phyloP scores from a whole-genome alignment of 2,888 invertebrate genomes.

The Heliconius aoede region DNA sequence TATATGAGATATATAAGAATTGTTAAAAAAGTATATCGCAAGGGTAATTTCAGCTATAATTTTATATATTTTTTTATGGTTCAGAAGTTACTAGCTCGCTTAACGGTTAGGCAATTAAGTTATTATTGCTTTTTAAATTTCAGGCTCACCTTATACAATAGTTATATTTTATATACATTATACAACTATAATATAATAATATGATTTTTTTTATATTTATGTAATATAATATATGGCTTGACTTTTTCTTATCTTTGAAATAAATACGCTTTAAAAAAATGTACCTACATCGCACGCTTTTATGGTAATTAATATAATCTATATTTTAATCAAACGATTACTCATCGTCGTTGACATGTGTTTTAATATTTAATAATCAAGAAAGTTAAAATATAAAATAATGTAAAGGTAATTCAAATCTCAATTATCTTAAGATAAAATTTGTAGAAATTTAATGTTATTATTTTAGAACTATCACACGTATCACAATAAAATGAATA shows the following conservation, averaged over 20 bases:
- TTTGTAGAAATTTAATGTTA: not conserved
- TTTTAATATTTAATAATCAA: not conserved
- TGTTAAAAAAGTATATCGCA: slow-evolving; percentile 57
- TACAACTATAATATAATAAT: slow-evolving; percentile 7
- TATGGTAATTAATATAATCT: slow-evolving; percentile 1
- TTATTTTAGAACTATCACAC: not conserved
- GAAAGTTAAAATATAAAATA: not conserved
- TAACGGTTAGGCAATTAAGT: slow-evolving; percentile 31
- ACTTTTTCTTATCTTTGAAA: not conserved
- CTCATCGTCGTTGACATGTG: not conserved
- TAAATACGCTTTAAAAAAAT: slow-evolving; percentile 10
- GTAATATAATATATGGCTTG: slow-evolving; percentile 1
- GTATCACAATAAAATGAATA: slow-evolving; percentile 13
- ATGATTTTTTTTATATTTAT: not conserved
- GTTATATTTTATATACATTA: slow-evolving; percentile 13
- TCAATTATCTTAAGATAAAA: not conserved
- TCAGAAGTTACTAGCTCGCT: slow-evolving; percentile 54
- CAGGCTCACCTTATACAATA: slow-evolving; percentile 14
- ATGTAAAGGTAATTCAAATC: not conserved
- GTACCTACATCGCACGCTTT: not conserved
- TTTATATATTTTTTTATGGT: slow-evolving; percentile 51
- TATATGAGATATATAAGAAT: slow-evolving; percentile 52
- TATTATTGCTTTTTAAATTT: slow-evolving; percentile 28
- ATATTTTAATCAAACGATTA: not conserved
- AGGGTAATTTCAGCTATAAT: slow-evolving; percentile 63